Percentiles rank a stretch among this genome's conserved stretches.
Conservation (phyloP, 2,113 vertebrate species). For the Sebastes schlegelii region DNA sequence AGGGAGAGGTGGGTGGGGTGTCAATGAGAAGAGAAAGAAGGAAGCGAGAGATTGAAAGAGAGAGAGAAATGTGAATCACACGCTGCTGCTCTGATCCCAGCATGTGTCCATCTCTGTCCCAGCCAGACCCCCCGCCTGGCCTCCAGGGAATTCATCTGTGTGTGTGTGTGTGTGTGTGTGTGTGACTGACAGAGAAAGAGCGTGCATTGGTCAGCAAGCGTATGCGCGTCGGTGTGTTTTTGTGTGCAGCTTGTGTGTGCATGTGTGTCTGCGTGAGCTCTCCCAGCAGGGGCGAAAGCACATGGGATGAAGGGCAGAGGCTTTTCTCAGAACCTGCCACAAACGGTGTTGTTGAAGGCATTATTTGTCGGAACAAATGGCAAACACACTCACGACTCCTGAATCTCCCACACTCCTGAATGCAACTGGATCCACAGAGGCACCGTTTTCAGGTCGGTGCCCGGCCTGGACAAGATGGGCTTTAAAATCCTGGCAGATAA, state of each 20-base stretch:
- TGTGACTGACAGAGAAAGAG: conserved; percentile 35
- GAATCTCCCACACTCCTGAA: background rate
- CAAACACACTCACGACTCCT: conserved; percentile 12
- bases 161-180: conserved; percentile 32
- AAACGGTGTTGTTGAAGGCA: conserved; percentile 39
- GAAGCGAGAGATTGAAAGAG: conserved; percentile 46
- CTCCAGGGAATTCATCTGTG: conserved; percentile 58
- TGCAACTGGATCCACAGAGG: conserved; percentile 22
- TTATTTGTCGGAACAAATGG: conserved; percentile 53
- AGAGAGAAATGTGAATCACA: conserved; percentile 65
- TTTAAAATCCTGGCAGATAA: background rate
- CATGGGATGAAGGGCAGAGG: conserved; percentile 66
- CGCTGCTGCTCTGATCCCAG: conserved; percentile 73
- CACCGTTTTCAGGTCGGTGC: background rate
- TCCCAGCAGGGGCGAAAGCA: conserved; percentile 69
- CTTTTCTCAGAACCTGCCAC: conserved; percentile 64
- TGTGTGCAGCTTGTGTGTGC: conserved; percentile 6
- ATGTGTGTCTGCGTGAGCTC: conserved; percentile 40
- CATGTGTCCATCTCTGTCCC: conserved; percentile 71
- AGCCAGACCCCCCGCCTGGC: conserved; percentile 69
- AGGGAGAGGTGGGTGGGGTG: conserved; percentile 44
- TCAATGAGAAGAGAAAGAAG: conserved; percentile 50
- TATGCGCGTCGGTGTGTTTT: conserved; percentile 39
- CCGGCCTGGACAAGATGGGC: background rate
- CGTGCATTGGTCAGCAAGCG: conserved; percentile 45